Conservation (phyloP, 2,113 vertebrate species). For the Chloroceryle aenea region DNA sequence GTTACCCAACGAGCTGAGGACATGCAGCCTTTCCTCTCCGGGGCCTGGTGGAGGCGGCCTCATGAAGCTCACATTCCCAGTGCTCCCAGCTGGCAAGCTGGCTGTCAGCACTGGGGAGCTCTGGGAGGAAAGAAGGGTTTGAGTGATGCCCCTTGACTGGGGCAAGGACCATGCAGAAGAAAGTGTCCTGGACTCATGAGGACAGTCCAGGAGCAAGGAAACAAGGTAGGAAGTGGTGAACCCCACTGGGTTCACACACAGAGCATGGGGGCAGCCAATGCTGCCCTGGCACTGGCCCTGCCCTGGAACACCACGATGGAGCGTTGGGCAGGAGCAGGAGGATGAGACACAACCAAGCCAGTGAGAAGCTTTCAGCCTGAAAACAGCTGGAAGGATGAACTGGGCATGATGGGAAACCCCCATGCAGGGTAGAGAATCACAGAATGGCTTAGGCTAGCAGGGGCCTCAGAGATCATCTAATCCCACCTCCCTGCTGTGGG, state of each 20-base stretch:
- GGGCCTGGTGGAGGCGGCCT: rapidly evolving
- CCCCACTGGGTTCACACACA: neutral
- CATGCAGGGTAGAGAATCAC: neutral
- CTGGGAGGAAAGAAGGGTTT: neutral
- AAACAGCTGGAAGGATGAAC: neutral
- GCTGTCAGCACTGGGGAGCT: rapidly evolving
- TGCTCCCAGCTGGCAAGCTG: neutral
- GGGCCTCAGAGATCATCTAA: too few species aligned
- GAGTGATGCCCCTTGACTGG: neutral
- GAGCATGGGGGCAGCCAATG: rapidly evolving
- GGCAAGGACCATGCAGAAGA: neutral
- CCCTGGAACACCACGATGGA: rapidly evolving
- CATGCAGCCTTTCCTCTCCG: neutral
- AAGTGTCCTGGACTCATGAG: neutral
- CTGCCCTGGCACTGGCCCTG: neutral
- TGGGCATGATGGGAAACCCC: rapidly evolving
- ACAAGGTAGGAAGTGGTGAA: neutral
- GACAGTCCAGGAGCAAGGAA: neutral
- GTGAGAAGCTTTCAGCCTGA: neutral
- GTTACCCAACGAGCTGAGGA: rapidly evolving
- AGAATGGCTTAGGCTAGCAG: neutral
- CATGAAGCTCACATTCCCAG: neutral
- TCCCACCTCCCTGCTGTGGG: too few species aligned
- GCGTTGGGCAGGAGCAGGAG: rapidly evolving
- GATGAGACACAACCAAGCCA: neutral